Evolutionary conservation across 1,140 invertebrate species (phyloP), one percentile per base, ranked within the genome.

Genomic region (Drosophila burlai): DNA sequence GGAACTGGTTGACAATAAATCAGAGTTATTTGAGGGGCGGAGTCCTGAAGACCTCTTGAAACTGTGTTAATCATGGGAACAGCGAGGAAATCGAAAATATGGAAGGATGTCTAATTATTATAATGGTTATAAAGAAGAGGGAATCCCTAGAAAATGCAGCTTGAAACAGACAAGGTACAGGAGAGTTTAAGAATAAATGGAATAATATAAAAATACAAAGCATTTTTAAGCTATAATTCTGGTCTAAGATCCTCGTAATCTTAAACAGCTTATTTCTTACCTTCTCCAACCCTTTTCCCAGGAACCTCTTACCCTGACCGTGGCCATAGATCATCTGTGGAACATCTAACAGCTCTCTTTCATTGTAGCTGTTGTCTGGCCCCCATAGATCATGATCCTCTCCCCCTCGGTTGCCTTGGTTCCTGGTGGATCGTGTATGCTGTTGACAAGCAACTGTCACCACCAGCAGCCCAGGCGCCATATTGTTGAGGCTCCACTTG

Each of bases 391-490:
- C 75, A 77, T 55, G 75, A 69, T 68, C 66, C 42, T 43, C 74
- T 45, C 21, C 36, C 59, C 18, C 49, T 55, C n/a, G 60, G 69
- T 40, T 54, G 43, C 16, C 36, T 24, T 15, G 59, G 52, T 42
- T 31, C 52, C 52, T 18, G 13, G 43, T 40, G 63, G 67, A 45
- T 68, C 77, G 83, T 80, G 76, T 76, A 80, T 80, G 58, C 73
- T 91, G 81, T 76, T 87, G 86, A 87, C 86, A 87, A 67, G 81
- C 58, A 73, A 90, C 84, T 87, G 84, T 87, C 84, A 87, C 84
- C 83, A 89, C 83, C 84, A 85, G 62, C 83, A 60, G 59, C 63
- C 63, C 62, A 69, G 77, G 80, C 80, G 80, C 80, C 79, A 66
- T 81, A 81, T 72, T 81, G 73, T 81, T 76, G 61, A 26, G 67